A percentile compares a stretch with the other conserved stretches of the same genome.
Conservation (phyloP, 2,797 vertebrate genomes). For the Peromyscus eremicus region DNA sequence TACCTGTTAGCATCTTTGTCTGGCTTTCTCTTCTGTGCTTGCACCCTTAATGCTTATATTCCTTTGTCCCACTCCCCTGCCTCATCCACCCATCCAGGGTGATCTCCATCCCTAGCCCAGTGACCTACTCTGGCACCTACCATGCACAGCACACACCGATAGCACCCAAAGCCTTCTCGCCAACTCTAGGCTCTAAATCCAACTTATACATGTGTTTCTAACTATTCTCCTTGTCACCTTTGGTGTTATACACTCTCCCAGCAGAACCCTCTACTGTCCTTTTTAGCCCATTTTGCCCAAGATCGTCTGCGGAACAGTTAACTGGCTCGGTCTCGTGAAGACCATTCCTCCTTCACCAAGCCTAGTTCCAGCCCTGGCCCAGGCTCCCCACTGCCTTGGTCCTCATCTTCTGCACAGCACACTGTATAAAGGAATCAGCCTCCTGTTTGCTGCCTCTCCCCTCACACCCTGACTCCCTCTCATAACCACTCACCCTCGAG, state of each 20-base stretch:
- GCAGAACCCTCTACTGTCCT: neutral
- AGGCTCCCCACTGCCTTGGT: neutral
- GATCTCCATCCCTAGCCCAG: neutral
- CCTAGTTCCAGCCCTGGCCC: neutral
- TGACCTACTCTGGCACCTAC: neutral
- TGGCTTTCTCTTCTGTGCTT: neutral
- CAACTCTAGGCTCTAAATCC: neutral
- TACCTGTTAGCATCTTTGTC: neutral
- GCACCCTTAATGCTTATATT: neutral
- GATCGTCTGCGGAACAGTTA: neutral
- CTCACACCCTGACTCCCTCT: neutral
- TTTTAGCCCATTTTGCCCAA: neutral
- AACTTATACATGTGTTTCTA: neutral
- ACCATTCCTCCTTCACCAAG: neutral
- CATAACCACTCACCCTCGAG: neutral
- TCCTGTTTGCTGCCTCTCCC: neutral
- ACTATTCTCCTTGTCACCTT: neutral
- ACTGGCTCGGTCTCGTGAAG: neutral
- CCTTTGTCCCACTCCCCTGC: neutral
- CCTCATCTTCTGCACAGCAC: neutral
- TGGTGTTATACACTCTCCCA: too few relatives aligned
- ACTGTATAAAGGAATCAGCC: neutral
- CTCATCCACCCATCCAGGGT: neutral
- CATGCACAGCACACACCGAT: neutral
- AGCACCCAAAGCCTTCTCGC: neutral